Base-by-base conservation (phyloP, 2,113 vertebrate species). In the Hassar affinis region DNA sequence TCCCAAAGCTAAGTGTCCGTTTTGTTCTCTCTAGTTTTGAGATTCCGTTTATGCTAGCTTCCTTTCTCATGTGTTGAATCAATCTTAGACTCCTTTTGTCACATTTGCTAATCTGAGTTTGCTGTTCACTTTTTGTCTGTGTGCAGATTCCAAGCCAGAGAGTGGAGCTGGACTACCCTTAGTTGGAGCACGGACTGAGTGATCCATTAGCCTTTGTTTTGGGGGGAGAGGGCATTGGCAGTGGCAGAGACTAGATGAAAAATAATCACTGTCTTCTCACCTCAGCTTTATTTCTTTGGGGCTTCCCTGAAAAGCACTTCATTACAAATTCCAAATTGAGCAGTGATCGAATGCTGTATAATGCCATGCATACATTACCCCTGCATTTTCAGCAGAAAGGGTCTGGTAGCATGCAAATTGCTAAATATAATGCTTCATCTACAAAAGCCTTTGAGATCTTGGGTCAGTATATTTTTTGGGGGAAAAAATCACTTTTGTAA, bases 271-370 rank as follows among this genome's bases (percentile, higher is more conserved):
- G 47, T 88, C 90, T 82, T 80, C 85, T 88, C 86, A 78, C 56
- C 85, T 69, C 51, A 81, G 25, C 42, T 71, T 51, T 47, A 47
- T 27, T 79, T 81, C 68, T 82, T 84, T 86, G 71, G 52, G 76
- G 78, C 33, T n/a, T 56, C 35, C 68, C 69, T 81, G 79, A 52
- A 81, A 83, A 76, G 17, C 30, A 61, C 45, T 89, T 85, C 66
- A 88, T 89, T 89, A 86, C 66, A 82, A 72, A 69, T 62, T 81
- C 64, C 85, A 86, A 89, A 87, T 85, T 84, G 74, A 86, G 62
- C 33, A 22, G 54, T 45, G 69, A 57, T 85, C 59, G 22, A 25
- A 74, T 85, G 1, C 68, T 20, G 22, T 38, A 20, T 38, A 20
- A 64, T 54, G 72, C 56, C 6, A 57, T 59, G 57, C 82, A 84